These are phyloP conservation scores for Hoplias malabaricus DNA, from an alignment of 2,113 vertebrate species.

Conservation along the genomic window DNA sequence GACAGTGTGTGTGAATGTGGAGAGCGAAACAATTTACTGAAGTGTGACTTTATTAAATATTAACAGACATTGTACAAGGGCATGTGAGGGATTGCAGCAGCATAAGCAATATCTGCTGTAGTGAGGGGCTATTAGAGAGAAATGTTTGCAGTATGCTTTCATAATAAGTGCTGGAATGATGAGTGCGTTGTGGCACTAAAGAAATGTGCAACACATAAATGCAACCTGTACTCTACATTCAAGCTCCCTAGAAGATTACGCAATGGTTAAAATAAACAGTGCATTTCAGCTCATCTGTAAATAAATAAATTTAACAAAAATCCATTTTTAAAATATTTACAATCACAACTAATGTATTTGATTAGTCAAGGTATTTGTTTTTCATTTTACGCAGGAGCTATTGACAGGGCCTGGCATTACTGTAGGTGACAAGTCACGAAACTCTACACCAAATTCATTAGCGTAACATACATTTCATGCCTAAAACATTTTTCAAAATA, in stretches of 20 bases:
- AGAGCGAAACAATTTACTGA: slow-evolving; percentile 40
- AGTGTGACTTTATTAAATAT: slow-evolving; percentile 46
- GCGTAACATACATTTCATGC: no score
- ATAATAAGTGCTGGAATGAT: slow-evolving; percentile 6
- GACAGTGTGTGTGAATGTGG: slow-evolving; percentile 30
- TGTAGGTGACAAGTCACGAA: no score
- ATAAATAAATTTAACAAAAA: not conserved
- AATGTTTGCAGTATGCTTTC: not conserved
- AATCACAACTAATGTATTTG: no score
- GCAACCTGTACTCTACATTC: not conserved
- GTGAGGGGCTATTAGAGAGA: slow-evolving; percentile 1
- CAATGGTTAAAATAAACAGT: not conserved
- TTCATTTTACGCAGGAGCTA: no score
- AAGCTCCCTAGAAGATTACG: not conserved
- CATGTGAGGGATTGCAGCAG: slow-evolving; percentile 2
- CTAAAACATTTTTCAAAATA: no score
- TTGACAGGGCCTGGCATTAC: no score
- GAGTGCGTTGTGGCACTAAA: not conserved
- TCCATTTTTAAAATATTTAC: not conserved
- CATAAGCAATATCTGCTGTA: not conserved
- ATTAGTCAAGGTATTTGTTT: no score
- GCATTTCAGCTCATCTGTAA: not conserved
- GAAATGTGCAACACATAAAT: not conserved
- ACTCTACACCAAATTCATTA: no score
- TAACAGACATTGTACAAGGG: slow-evolving; percentile 27